Evolutionary conservation across 2,888 invertebrate species (phyloP), one percentile per base, ranked within the genome.

Genomic region (Ophion costatus): DNA sequence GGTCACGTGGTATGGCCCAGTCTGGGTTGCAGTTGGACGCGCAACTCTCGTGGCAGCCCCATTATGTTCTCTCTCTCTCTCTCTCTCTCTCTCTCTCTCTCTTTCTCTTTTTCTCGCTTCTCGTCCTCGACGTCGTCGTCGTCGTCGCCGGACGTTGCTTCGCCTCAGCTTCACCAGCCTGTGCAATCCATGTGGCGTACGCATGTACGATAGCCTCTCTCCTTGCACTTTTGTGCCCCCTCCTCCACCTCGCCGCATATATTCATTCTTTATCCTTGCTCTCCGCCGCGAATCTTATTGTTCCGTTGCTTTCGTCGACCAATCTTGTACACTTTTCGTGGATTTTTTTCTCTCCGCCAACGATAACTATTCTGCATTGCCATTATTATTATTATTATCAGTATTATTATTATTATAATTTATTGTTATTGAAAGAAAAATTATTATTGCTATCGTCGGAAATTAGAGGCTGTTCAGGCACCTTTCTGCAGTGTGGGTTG

Each of bases 11-110:
- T 63, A 70, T 51, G 51, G 66, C 77, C 82, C 56, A 69, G 85
- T 70, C 81, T 78, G 63, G 76, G 56, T 51, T 71, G 74, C 81
- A 74, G 81, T 87, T 86, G 67, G 82, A 80, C 81, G 83, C 83
- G 83, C 82, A 78, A 71, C 63, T 75, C 33, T 45, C 63, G 17
- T 11, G 67, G 56, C 73, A 67, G 74, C 75, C 81, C 38, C 38
- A 66, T 76, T 67, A 69, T 83, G 81, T 61, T 20, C 71, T 22
- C 75, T 73, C 57, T 77, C n/a, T 45, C 38, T 73, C 73, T 5
- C 59, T 59, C 73, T 59, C 42, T 56, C 61, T n/a, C 24, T 45
- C 20, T 71, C 70, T 11, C 56, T 71, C 57, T 71, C 33, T 45
- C 59, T 14, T 14, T 38, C 29, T 64, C 33, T 64, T 17, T 64